A percentile compares a stretch with the other conserved stretches of the same genome.
phyloP scores from a whole-genome alignment of 1,140 invertebrate species.

The Pseudomyrmex sp. region DNA sequence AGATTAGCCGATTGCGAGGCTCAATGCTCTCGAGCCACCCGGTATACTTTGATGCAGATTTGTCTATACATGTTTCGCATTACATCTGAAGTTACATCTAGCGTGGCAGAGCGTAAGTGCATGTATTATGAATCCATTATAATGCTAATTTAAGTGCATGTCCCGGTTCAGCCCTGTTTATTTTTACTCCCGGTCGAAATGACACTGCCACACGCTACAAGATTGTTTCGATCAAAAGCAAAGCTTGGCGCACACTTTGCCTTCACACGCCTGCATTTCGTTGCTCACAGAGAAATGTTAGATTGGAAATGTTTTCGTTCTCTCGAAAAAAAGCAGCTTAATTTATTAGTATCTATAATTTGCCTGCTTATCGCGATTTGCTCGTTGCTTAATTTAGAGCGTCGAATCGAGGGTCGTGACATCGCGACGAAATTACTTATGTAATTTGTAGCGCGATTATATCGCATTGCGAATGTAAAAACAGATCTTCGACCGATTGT shows the following conservation, averaged over 20 bases:
- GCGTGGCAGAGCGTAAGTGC: conserved; percentile 55
- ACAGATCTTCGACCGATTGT: conserved; percentile 47
- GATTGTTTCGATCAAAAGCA: background rate
- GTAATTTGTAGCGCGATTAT: conserved; percentile 20
- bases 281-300: too few relatives aligned
- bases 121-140: conserved; percentile 60
- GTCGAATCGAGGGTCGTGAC: conserved; percentile 5
- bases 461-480: conserved; percentile 28
- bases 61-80: conserved; percentile 31
- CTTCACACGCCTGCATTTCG: background rate
- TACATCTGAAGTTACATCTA: conserved; percentile 52
- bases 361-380: background rate
- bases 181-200: conserved; percentile 43
- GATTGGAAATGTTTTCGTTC: background rate
- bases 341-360: background rate
- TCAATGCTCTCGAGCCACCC: conserved; percentile 38
- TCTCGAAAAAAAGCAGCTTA: background rate
- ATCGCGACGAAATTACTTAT: conserved; percentile 11
- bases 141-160: conserved; percentile 57
- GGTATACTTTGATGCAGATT: conserved; percentile 6
- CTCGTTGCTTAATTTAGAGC: background rate
- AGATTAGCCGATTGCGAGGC: background rate
- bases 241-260: background rate
- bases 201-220: background rate
- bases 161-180: conserved; percentile 48